A percentile compares a stretch with the other conserved stretches of the same genome.
Conservation (phyloP, 2,888 invertebrate species). For the Drosophila planitibia region DNA sequence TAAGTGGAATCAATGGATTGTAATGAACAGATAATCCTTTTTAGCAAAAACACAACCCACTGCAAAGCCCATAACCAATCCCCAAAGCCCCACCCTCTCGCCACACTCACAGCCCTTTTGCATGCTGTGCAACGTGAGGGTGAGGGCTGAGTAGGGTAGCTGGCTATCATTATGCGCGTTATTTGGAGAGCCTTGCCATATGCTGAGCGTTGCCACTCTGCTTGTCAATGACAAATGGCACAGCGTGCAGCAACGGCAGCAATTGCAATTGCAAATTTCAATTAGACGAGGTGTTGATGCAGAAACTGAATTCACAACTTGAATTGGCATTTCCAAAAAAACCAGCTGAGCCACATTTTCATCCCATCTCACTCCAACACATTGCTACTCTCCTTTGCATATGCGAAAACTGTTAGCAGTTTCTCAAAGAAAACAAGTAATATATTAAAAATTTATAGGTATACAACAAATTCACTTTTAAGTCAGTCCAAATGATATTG, state of each 20-base stretch:
- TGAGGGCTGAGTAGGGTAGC: neutral
- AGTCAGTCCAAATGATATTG: neutral
- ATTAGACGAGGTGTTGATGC: slow-evolving; percentile 80
- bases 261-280: slow-evolving; percentile 69
- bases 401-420: neutral
- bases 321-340: neutral
- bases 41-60: slow-evolving; percentile 53
- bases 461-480: neutral
- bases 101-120: slow-evolving; percentile 4
- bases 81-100: neutral
- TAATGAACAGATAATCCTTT: slow-evolving; percentile 81
- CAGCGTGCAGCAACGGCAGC: slow-evolving; percentile 51
- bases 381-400: neutral
- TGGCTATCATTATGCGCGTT: slow-evolving; percentile 32
- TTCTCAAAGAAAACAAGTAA: neutral
- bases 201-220: slow-evolving; percentile 47
- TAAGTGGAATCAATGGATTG: slow-evolving; percentile 82
- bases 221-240: slow-evolving; percentile 76
- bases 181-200: slow-evolving; percentile 50
- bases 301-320: slow-evolving; percentile 43
- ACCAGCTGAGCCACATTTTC: neutral
- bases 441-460: neutral
- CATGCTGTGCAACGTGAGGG: neutral
- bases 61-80: slow-evolving; percentile 16
- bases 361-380: neutral